These are phyloP conservation scores for Corvus cornix DNA, from an alignment of 2,113 vertebrate genomes.

Conservation along the genomic window DNA sequence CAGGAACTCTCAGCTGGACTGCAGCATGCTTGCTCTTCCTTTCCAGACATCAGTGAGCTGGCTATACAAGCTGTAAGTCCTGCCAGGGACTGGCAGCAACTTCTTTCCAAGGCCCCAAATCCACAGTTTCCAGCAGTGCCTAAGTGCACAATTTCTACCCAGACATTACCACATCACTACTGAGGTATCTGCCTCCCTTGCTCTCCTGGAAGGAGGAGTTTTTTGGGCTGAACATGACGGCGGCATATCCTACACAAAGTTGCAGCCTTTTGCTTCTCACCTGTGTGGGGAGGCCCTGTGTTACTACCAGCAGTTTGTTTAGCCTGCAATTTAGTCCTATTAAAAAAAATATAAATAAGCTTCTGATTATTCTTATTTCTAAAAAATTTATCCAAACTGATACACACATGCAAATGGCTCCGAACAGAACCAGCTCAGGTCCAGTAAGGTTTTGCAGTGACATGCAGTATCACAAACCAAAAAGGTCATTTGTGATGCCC, in stretches of 20 bases:
- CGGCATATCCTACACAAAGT: background rate
- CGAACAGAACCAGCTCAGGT: background rate
- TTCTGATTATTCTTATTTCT: background rate
- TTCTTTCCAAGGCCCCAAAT: background rate
- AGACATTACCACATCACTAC: background rate
- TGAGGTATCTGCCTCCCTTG: background rate
- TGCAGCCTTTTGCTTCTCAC: background rate
- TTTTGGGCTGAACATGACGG: rapidly evolving
- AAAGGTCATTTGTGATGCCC: background rate
- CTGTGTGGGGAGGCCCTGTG: background rate
- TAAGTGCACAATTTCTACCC: background rate
- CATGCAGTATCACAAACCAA: background rate
- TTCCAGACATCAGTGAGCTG: background rate
- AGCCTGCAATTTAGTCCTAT: background rate
- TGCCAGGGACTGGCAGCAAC: background rate
- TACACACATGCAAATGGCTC: background rate
- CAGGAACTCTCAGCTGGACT: background rate
- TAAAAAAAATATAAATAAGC: background rate
- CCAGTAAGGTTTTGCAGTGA: background rate
- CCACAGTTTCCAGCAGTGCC: background rate
- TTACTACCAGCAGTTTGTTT: background rate
- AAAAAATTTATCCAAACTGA: background rate
- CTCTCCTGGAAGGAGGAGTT: background rate
- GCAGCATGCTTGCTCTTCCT: background rate
- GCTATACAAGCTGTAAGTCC: background rate